Percentiles rank a stretch among this genome's conserved stretches.
phyloP scores from a whole-genome alignment of 1,140 invertebrate genomes.

The Atta colombica region DNA sequence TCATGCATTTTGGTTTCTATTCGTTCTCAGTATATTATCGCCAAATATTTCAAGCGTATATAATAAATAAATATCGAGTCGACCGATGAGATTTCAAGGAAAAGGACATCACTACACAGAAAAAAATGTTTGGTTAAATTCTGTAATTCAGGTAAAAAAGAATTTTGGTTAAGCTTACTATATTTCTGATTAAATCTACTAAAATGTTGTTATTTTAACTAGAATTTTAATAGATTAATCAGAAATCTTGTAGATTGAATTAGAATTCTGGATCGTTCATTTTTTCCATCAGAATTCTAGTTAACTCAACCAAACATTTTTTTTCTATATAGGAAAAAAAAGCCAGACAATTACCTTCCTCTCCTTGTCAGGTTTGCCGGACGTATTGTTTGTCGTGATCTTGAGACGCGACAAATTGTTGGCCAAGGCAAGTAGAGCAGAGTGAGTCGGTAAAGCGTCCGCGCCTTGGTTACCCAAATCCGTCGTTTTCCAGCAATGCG shows the following conservation, averaged over 20 bases:
- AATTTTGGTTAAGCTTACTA: too few species aligned
- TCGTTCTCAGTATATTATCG: not conserved
- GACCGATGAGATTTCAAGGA: not conserved
- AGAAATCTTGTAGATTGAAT: too few species aligned
- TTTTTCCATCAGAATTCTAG: too few species aligned
- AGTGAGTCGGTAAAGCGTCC: slow-evolving; percentile 90
- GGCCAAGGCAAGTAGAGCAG: slow-evolving; percentile 88
- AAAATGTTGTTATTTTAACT: too few species aligned
- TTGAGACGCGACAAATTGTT: slow-evolving; percentile 88
- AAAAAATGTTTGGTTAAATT: too few species aligned
- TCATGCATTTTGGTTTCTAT: not conserved
- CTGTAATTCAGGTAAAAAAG: too few species aligned
- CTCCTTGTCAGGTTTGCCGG: slow-evolving; percentile 85
- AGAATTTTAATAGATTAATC: too few species aligned
- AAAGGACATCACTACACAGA: not conserved
- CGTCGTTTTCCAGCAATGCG: slow-evolving; percentile 90
- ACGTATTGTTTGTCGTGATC: slow-evolving; percentile 84
- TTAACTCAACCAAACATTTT: too few species aligned
- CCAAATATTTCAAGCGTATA: not conserved
- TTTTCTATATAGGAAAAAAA: not conserved
- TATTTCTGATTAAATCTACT: too few species aligned
- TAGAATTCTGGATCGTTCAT: too few species aligned
- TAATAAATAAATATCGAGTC: not conserved
- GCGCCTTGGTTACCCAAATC: slow-evolving; percentile 88
- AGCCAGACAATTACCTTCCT: slow-evolving; percentile 82